These are phyloP conservation scores for Rhopilema esculentum DNA, from an alignment of 30 jellyfish, hydroid and myxozoan species.

Conservation along the genomic window DNA sequence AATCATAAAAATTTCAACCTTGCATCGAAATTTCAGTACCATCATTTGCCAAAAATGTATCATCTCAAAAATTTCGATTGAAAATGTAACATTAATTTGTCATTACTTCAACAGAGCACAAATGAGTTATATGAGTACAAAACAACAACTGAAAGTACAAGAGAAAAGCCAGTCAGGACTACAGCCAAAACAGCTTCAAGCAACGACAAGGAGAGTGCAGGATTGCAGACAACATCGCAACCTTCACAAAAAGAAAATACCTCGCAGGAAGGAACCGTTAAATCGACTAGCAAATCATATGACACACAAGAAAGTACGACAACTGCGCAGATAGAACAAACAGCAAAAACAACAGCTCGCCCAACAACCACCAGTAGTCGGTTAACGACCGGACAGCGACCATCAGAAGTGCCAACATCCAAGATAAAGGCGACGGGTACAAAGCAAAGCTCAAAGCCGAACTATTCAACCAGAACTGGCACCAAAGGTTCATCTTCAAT, in stretches of 20 bases:
- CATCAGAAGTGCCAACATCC: constrained; percentile 28
- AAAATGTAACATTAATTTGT: not conserved
- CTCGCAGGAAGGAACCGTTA: not conserved
- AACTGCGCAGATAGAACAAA: constrained; percentile 3
- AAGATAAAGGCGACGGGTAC: constrained; percentile 14
- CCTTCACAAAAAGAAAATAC: not conserved
- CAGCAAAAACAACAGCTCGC: not conserved
- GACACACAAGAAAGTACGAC: not conserved
- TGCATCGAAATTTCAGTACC: too few species aligned
- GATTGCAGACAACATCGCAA: not conserved
- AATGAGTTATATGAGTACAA: not conserved
- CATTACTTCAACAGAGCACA: not conserved
- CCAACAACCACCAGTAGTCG: not conserved
- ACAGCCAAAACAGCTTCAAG: not conserved
- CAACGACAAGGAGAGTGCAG: not conserved
- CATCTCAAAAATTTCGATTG: not conserved
- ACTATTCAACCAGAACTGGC: not conserved
- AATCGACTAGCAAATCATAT: not conserved
- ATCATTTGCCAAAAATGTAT: too few species aligned
- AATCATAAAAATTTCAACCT: too few species aligned
- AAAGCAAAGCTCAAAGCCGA: constrained; percentile 6
- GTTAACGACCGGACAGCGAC: not conserved
- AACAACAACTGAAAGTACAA: not conserved
- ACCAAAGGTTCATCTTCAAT: constrained; percentile 8
- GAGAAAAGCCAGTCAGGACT: not conserved